Evolutionary conservation across 2,113 vertebrate species (phyloP).

Genomic region (human): DNA sequence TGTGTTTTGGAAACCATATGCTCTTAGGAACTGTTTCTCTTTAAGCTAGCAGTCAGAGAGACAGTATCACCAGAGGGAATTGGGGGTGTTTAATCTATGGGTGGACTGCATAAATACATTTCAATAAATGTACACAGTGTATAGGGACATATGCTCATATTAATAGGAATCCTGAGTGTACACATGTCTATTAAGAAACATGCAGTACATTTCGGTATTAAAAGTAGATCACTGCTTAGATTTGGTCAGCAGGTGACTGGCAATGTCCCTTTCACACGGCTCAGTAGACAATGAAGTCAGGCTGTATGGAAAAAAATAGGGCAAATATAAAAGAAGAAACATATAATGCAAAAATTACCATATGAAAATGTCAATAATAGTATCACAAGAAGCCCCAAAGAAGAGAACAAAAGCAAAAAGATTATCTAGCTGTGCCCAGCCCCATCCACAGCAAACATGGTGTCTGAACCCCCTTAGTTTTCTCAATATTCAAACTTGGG

Average conservation of each 20-base stretch:
- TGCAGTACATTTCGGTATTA: slow-evolving; percentile 5
- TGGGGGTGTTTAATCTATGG: slow-evolving; percentile 67
- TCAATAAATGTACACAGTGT: slow-evolving; percentile 69
- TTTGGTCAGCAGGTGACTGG: slow-evolving; percentile 72
- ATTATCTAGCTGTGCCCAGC: slow-evolving; percentile 73
- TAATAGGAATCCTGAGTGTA: slow-evolving; percentile 24
- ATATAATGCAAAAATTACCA: slow-evolving; percentile 79
- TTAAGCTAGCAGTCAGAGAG: slow-evolving; percentile 62
- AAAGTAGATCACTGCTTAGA: slow-evolving; percentile 62
- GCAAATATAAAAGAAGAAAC: slow-evolving; percentile 76
- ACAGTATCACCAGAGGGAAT: slow-evolving; percentile 63
- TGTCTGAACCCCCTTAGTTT: slow-evolving; percentile 46
- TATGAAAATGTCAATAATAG: slow-evolving; percentile 84
- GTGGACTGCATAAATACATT: slow-evolving; percentile 65
- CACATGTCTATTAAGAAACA: slow-evolving; percentile 31
- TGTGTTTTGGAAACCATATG: slow-evolving; percentile 74
- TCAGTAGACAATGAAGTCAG: slow-evolving; percentile 55
- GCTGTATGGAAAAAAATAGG: slow-evolving; percentile 62
- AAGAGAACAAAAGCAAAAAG: slow-evolving; percentile 80
- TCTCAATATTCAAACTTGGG: slow-evolving; percentile 71
- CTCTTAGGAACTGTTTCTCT: slow-evolving; percentile 67
- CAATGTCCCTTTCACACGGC: slow-evolving; percentile 59
- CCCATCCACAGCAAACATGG: slow-evolving; percentile 49
- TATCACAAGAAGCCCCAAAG: slow-evolving; percentile 72
- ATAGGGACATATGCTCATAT: slow-evolving; percentile 61